Percentiles rank a stretch among this genome's conserved stretches.
phyloP scores from a whole-genome alignment of 2,797 vertebrate genomes.

The Eulemur rubriventer region DNA sequence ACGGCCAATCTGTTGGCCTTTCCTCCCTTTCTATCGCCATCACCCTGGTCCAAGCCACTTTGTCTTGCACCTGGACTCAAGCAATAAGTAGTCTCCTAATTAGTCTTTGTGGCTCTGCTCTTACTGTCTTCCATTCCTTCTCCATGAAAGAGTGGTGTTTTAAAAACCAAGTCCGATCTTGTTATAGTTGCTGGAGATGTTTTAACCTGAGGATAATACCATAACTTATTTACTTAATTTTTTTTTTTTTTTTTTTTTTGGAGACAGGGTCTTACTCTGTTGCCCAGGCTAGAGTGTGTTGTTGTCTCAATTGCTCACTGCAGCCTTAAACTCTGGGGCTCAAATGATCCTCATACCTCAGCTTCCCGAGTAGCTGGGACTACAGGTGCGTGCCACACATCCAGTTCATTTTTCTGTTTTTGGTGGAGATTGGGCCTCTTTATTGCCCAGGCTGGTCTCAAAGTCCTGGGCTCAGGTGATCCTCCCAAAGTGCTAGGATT shows the following conservation, averaged over 20 bases:
- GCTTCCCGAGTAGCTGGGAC: not conserved
- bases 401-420: not conserved
- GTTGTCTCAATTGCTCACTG: not conserved
- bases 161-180: not conserved
- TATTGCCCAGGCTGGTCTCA: not conserved
- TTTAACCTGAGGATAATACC: not conserved
- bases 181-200: not conserved
- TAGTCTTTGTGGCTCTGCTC: not conserved
- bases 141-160: not conserved
- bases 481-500: not conserved
- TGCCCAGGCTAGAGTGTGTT: not conserved
- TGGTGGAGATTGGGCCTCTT: not conserved
- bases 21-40: too few species aligned
- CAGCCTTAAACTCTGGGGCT: not conserved
- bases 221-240: not conserved
- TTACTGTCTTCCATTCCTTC: not conserved
- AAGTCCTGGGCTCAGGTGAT: not conserved
- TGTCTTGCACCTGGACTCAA: not conserved
- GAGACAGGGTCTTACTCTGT: not conserved
- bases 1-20: not conserved
- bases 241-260: not conserved
- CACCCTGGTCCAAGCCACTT: not conserved
- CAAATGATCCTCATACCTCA: not conserved
- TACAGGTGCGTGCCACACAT: too few species aligned
- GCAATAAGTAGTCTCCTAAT: not conserved